phyloP scores from a whole-genome alignment of 1,140 invertebrate species.

The Coptotermes formosanus region DNA sequence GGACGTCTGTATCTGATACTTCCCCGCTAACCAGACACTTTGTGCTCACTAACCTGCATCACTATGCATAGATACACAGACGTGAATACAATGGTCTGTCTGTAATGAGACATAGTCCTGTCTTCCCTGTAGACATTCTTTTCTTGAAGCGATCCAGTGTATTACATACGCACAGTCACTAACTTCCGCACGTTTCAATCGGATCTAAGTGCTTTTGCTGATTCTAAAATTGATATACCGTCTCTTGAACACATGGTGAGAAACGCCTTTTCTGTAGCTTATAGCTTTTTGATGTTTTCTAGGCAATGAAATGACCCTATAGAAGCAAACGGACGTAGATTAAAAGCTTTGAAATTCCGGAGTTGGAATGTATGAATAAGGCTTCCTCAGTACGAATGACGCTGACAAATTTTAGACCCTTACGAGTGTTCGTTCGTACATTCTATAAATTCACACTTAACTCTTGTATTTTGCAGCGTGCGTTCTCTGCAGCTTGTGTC shows the following conservation, averaged over 20 bases:
- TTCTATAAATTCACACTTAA: too few relatives aligned
- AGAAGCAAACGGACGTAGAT: background rate
- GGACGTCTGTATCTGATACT: too few relatives aligned
- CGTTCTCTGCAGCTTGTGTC: too few relatives aligned
- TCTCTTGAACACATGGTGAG: background rate
- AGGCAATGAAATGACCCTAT: background rate
- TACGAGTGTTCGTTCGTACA: too few relatives aligned
- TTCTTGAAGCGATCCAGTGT: too few relatives aligned
- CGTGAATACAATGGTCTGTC: background rate
- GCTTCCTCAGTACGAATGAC: background rate
- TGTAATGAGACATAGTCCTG: background rate
- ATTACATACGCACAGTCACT: background rate
- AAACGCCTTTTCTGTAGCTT: background rate
- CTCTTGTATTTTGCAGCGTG: too few relatives aligned
- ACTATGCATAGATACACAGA: too few relatives aligned
- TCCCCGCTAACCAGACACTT: too few relatives aligned
- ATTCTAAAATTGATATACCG: background rate
- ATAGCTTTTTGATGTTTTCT: constrained; percentile 2
- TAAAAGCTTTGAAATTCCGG: background rate
- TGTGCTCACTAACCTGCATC: too few relatives aligned
- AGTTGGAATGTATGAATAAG: background rate
- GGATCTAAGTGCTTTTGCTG: constrained; percentile 14
- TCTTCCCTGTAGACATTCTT: background rate
- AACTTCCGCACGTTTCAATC: background rate
- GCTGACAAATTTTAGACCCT: background rate